Base-by-base conservation (phyloP, 2,113 vertebrate species). In the Gambusia affinis region DNA sequence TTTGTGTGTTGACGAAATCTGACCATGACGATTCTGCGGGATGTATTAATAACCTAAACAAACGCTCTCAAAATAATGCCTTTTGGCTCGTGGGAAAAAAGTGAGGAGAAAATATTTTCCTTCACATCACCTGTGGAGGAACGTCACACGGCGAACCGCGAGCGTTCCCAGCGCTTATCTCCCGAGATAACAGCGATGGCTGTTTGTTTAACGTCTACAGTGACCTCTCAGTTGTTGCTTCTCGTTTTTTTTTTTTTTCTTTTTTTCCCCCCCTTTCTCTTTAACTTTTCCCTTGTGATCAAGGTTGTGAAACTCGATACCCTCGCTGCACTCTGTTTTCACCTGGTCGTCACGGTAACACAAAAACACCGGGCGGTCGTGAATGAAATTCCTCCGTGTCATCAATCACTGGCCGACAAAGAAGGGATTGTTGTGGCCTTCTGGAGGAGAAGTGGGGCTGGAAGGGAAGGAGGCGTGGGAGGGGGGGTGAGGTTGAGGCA, bases 291-390 rank as follows among this genome's bases (percentile, higher is more conserved):
- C 85, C 60, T 47, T 65, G 78, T 60, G 85, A 89, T 93, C 90
- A 90, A 85, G 88, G 91, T 85, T 79, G 73, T 82, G 91, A 93
- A 95, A 94, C 91, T 80, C 85, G 61, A 95, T 88, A 89, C 82
- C 76, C 70, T 35, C 74, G 1, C 31, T 80, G 69, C 61, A 67
- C 75, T 90, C 88, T 94, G 90, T 94, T 94, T 94, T 91, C 89
- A 94, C 92, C 92, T 94, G 94, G 92, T 95, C 77, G 92, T 93
- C 94, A 90, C 84, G 81, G 94, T 92, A 93, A 95, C 93, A 86
- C 89, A 74, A 91, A 93, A 94, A 94, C 92, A 92, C 73, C 60
- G 82, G 76, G 83, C 81, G 69, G 80, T 51, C 72, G 67, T 93
- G 91, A 94, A 94, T 94, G 93, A 93, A 90, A 95, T 94, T 93